Evolutionary conservation across 2,113 vertebrate species (phyloP).

Genomic region (Reinhardtius hippoglossoides): DNA sequence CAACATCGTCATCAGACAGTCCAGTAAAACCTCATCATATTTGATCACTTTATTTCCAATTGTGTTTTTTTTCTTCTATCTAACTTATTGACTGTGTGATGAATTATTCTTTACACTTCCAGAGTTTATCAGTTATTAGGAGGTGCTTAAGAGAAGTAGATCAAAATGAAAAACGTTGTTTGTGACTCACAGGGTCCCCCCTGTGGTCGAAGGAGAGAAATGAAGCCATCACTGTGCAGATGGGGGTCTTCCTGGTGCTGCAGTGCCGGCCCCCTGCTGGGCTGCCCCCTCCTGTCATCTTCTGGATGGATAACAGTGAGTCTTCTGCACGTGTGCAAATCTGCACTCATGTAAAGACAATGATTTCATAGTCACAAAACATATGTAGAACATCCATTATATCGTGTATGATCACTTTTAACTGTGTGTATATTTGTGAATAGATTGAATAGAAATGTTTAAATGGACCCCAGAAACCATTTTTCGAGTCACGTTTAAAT

Average conservation of each 20-base stretch:
- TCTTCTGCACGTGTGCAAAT: constrained; percentile 25
- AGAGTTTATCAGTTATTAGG: too few species aligned
- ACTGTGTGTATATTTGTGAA: not conserved
- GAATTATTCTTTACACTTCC: not conserved
- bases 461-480: not conserved
- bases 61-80: not conserved
- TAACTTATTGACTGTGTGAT: too few species aligned
- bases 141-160: too few species aligned
- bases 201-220: constrained; percentile 97
- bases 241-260: constrained; percentile 89
- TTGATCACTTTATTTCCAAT: not conserved
- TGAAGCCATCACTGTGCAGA: constrained; percentile 87
- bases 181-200: constrained; percentile 88
- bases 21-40: constrained; percentile 84
- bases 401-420: too few species aligned
- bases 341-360: too few species aligned
- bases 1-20: constrained; percentile 92
- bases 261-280: constrained; percentile 92
- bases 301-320: constrained; percentile 99
- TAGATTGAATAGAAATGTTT: not conserved
- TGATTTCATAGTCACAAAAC: too few species aligned
- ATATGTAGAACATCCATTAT: too few species aligned
- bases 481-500: not conserved
- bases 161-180: not conserved
- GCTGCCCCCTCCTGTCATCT: constrained; percentile 94